These are phyloP conservation scores for Mythimna pallens DNA, from an alignment of 2,888 invertebrate species.

Conservation along the genomic window DNA sequence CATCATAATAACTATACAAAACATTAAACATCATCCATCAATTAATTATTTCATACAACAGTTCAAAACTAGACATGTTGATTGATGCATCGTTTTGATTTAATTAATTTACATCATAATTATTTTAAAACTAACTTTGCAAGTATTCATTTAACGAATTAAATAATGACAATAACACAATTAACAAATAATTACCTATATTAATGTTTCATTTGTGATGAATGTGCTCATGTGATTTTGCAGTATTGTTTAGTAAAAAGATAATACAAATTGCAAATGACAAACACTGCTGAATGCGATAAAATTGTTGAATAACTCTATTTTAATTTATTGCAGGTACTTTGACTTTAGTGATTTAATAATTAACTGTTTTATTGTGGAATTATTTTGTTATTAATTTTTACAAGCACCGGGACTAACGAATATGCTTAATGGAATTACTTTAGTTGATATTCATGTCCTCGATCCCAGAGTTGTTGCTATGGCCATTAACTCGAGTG, in stretches of 20 bases:
- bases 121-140: neutral
- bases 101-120: neutral
- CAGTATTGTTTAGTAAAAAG: neutral
- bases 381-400: too few species aligned
- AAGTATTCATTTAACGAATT: neutral
- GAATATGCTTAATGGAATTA: too few species aligned
- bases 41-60: constrained; percentile 20
- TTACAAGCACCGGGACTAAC: too few species aligned
- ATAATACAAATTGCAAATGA: neutral
- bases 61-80: neutral
- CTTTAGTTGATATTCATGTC: too few species aligned
- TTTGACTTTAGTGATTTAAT: too few species aligned
- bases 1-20: neutral
- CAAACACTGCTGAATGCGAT: too few species aligned
- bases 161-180: neutral
- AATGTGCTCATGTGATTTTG: neutral
- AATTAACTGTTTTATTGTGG: too few species aligned
- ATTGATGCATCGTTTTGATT: constrained; percentile 16
- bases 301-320: too few species aligned
- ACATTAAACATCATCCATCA: constrained; percentile 13
- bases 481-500: too few species aligned
- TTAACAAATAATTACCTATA: too few species aligned
- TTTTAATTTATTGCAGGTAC: too few species aligned
- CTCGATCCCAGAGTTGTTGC: too few species aligned
- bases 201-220: neutral